Evolutionary conservation across 2,113 vertebrate genomes (phyloP).

Genomic region (Paradisaea rubra): DNA sequence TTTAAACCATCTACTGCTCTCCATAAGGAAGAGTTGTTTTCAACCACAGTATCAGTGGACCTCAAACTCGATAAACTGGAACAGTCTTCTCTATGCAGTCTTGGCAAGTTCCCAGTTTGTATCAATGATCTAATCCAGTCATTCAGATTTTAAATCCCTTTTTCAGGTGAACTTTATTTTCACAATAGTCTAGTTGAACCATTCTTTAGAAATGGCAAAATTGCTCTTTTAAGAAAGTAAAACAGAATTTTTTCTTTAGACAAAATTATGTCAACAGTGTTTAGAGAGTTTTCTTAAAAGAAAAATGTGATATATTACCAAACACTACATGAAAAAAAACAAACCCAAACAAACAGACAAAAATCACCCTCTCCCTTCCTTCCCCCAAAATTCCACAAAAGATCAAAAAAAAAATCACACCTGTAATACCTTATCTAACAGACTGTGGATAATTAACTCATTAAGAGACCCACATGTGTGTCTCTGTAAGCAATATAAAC

Average conservation of each 20-base stretch:
- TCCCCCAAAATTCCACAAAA: background rate
- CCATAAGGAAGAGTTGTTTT: background rate
- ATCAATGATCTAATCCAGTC: background rate
- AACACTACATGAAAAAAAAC: background rate
- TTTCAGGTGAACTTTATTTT: background rate
- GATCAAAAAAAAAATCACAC: conserved; percentile 7
- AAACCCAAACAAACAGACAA: background rate
- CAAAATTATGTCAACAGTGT: background rate
- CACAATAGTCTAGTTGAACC: background rate
- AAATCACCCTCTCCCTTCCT: background rate
- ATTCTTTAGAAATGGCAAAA: background rate
- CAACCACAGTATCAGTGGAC: background rate
- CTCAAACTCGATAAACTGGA: background rate
- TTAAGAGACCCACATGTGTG: background rate
- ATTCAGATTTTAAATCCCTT: background rate
- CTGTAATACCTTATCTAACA: background rate
- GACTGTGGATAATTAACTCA: conserved; percentile 22
- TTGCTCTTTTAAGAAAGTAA: background rate
- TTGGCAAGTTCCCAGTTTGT: background rate
- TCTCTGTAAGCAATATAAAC: conserved; percentile 3
- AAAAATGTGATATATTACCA: background rate
- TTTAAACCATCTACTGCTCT: background rate
- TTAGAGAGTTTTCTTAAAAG: background rate
- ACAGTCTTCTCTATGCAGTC: background rate
- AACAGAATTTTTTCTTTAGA: background rate